Conservation (phyloP, 2,113 vertebrate species). For the Otus sunia region DNA sequence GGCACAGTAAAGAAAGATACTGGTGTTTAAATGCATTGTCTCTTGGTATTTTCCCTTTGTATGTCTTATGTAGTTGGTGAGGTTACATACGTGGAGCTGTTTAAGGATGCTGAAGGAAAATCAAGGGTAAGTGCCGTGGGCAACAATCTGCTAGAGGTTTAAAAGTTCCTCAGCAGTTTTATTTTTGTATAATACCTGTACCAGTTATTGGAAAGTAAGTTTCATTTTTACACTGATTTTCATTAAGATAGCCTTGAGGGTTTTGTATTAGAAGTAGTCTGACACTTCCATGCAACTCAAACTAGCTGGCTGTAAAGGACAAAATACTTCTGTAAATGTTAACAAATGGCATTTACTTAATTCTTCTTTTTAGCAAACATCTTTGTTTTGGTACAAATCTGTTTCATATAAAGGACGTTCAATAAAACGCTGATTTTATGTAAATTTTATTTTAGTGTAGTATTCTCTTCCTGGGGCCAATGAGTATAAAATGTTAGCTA, state of each 20-base stretch:
- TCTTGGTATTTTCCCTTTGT: slow-evolving; percentile 99
- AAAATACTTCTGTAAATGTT: slow-evolving; percentile 63
- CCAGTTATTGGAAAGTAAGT: slow-evolving; percentile 89
- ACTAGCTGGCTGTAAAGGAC: slow-evolving; percentile 73
- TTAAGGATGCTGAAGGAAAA: slow-evolving; percentile 99
- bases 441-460: slow-evolving; percentile 56
- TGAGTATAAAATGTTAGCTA: slow-evolving; percentile 55
- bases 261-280: slow-evolving; percentile 81
- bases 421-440: slow-evolving; percentile 57
- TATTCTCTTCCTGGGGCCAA: slow-evolving; percentile 42
- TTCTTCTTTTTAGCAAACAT: slow-evolving; percentile 65
- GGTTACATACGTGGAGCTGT: slow-evolving; percentile 99
- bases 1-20: slow-evolving; percentile 90
- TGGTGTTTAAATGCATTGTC: slow-evolving; percentile 99
- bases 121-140: slow-evolving; percentile 99
- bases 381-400: slow-evolving; percentile 74
- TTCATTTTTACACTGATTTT: slow-evolving; percentile 82
- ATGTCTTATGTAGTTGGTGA: slow-evolving; percentile 99
- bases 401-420: slow-evolving; percentile 44
- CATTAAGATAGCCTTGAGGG: slow-evolving; percentile 83
- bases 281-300: slow-evolving; percentile 67
- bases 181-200: slow-evolving; percentile 89
- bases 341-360: slow-evolving; percentile 70
- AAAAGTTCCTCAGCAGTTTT: slow-evolving; percentile 96
- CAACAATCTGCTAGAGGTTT: slow-evolving; percentile 94